Conservation (phyloP, 1,140 invertebrate genomes). For the Alviniconcha marisindica region DNA sequence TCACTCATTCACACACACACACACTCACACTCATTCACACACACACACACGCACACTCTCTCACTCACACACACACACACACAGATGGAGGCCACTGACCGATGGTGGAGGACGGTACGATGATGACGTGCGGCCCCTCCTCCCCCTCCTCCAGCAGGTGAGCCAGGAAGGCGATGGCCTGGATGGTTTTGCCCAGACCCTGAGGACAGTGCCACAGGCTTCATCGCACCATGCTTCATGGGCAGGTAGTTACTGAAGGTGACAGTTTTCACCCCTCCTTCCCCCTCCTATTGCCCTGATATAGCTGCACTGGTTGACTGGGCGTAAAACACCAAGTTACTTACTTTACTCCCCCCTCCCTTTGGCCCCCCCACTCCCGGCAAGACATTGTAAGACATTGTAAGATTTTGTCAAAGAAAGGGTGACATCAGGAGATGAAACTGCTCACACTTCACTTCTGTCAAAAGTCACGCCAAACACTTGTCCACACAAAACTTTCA, state of each 20-base stretch:
- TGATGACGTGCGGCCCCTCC: conserved; percentile 87
- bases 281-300: no score
- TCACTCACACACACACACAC: no score
- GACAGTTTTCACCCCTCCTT: no score
- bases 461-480: not conserved
- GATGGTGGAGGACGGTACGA: conserved; percentile 94
- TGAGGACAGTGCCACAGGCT: conserved; percentile 37
- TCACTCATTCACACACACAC: not conserved
- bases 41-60: no score
- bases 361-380: not conserved
- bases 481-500: not conserved
- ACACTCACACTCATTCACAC: not conserved
- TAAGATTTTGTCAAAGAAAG: no score
- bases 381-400: no score
- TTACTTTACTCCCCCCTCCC: no score
- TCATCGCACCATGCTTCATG: not conserved
- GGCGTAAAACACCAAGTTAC: no score
- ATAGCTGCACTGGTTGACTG: no score
- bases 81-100: no score
- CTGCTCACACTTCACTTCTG: not conserved
- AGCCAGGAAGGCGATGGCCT: conserved; percentile 88
- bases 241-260: no score
- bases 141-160: conserved; percentile 87
- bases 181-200: conserved; percentile 95
- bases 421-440: no score